Conservation (phyloP, 1,140 invertebrate genomes). For the Pogonognathellus flavescens region DNA sequence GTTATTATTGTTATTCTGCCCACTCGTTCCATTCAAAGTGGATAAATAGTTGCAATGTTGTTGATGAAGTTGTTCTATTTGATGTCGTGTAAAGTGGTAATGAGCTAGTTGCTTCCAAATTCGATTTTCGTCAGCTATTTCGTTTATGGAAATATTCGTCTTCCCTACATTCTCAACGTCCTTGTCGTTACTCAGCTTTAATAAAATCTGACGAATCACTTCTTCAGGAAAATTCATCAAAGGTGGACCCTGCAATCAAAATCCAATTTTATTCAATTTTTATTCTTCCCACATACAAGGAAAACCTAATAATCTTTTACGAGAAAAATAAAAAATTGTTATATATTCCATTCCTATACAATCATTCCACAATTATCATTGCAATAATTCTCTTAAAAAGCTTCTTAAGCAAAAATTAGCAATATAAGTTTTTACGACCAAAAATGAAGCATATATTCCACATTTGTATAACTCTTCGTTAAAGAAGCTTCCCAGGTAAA, state of each 20-base stretch:
- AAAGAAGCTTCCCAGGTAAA: too few relatives aligned
- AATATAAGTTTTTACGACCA: too few relatives aligned
- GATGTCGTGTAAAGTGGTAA: constrained; percentile 91
- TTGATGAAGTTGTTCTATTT: constrained; percentile 75
- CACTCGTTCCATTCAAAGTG: neutral
- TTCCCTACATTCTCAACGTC: constrained; percentile 84
- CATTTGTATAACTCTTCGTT: too few relatives aligned
- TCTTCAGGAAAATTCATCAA: constrained; percentile 93
- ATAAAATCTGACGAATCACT: constrained; percentile 90
- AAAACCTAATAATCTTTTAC: too few relatives aligned
- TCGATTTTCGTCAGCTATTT: constrained; percentile 87
- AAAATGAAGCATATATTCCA: too few relatives aligned
- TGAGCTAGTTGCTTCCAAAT: constrained; percentile 92
- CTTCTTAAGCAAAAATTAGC: too few relatives aligned
- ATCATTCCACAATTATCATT: too few relatives aligned
- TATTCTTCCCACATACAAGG: too few relatives aligned
- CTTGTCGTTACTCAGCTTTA: constrained; percentile 90
- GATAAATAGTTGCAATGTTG: constrained; percentile 31
- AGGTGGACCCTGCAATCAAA: constrained; percentile 79
- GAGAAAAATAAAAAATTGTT: too few relatives aligned
- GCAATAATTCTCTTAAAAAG: too few relatives aligned
- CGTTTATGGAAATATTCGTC: constrained; percentile 81
- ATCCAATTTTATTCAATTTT: constrained; percentile 30
- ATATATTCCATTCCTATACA: too few relatives aligned
- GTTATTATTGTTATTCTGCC: constrained; percentile 22